A percentile compares a stretch with the other conserved stretches of the same genome.
phyloP scores from a whole-genome alignment of 2,113 vertebrate species.

The Cyprinodon tularosa region DNA sequence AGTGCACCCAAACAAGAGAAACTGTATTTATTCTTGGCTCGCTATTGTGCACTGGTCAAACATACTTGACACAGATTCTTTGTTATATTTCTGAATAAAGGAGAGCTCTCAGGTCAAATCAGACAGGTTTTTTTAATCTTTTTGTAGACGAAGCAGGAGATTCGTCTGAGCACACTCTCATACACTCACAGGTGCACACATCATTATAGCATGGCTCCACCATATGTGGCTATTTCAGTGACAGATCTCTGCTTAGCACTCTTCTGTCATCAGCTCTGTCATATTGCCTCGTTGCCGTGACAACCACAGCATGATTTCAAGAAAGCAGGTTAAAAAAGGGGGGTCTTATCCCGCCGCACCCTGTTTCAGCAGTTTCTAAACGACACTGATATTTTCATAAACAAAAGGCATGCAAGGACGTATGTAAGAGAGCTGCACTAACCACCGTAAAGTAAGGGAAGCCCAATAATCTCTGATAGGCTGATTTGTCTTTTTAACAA shows the following conservation, averaged over 20 bases:
- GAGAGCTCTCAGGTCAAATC: constrained; percentile 52
- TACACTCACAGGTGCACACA: constrained; percentile 39
- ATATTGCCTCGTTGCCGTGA: constrained; percentile 86
- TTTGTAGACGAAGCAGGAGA: constrained; percentile 55
- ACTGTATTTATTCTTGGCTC: constrained; percentile 16
- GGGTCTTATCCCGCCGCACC: constrained; percentile 73
- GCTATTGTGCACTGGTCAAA: constrained; percentile 38
- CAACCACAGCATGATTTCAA: constrained; percentile 84
- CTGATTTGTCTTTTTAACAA: constrained; percentile 37
- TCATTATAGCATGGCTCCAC: constrained; percentile 53
- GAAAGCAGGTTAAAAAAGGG: constrained; percentile 76
- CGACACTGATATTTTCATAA: constrained; percentile 83
- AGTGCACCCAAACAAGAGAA: constrained; percentile 20
- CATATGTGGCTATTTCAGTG: constrained; percentile 79
- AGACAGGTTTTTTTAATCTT: constrained; percentile 40
- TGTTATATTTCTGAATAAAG: constrained; percentile 45
- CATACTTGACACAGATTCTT: constrained; percentile 35
- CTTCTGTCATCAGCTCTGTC: constrained; percentile 89
- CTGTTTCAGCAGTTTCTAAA: constrained; percentile 81
- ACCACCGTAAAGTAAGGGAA: constrained; percentile 14
- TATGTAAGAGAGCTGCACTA: constrained; percentile 4
- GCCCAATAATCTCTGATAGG: constrained; percentile 30
- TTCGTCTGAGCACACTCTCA: not conserved
- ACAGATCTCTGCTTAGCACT: constrained; percentile 84
- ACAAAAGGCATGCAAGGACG: not conserved